Base-by-base conservation (phyloP, 2,797 vertebrate species). In the Falco berigora region DNA sequence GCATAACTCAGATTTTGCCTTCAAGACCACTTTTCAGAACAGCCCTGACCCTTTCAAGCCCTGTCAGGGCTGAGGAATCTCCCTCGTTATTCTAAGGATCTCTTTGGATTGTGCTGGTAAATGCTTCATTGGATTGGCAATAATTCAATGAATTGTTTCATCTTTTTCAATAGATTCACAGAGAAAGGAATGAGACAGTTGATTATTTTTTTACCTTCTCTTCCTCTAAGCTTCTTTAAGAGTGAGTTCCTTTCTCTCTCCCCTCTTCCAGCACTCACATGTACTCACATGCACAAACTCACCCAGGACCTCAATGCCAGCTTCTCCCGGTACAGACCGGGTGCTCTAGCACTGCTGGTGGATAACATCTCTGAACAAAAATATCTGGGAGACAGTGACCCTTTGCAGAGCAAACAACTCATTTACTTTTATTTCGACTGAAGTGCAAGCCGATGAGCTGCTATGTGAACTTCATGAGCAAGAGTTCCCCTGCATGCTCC, bases 71-170 rank as follows among this genome's bases (percentile, higher is more conserved):
- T 72, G 53, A 91, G 49, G 74, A 90, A 87, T 82, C 58, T 84
- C 40, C 64, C 19, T 28, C 87, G 61, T 67, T 83, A 62, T 66
- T 91, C 62, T 76, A 82, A 86, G 47, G 38, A 84, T 91, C 67
- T 77, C 49, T 92, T 68, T 58, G 55, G 74, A 24, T 67, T 90
- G 47, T 90, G 71, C 69, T 86, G 72, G 49, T 69, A 94, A 91
- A 89, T 84, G 75, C 75, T 92, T 95, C 28, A 0, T 86, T 86
- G 75, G 52, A 87, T 47, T 92, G 76, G 93, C 84, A 95, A 76
- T 74, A 78, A 96, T 89, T 95, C 90, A 93, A 82, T 76, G 50
- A 95, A 94, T 95, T 92, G 88, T 94, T 96, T 96, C 90, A 92
- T 86, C 79, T 95, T 94, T 91, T 94, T 93, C 81, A 91, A 67